phyloP scores from a whole-genome alignment of 2,888 invertebrate species.

The Leptopilina myrica region DNA sequence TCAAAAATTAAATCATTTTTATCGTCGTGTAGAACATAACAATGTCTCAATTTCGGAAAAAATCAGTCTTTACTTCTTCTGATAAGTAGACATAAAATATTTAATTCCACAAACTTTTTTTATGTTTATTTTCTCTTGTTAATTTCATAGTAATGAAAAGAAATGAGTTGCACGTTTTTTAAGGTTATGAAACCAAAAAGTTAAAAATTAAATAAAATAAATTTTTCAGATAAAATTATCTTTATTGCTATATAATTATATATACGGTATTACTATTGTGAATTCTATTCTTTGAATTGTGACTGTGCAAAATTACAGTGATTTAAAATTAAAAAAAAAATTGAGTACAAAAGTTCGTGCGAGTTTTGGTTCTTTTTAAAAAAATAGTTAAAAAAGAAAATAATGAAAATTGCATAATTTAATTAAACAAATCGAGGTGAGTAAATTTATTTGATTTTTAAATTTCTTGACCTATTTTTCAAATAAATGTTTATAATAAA shows the following conservation, averaged over 20 bases:
- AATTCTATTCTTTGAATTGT: not conserved
- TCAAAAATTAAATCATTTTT: conserved; percentile 5
- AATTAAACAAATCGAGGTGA: too few species aligned
- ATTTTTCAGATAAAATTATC: not conserved
- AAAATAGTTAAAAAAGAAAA: too few species aligned
- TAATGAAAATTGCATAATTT: too few species aligned
- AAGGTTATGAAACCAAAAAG: not conserved
- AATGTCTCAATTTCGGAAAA: too few species aligned
- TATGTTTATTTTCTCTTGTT: too few species aligned
- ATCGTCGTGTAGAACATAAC: too few species aligned
- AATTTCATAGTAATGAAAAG: not conserved
- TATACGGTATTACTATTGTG: not conserved
- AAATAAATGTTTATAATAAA: too few species aligned
- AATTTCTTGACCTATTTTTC: too few species aligned
- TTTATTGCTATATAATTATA: conserved; percentile 12
- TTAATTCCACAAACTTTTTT: too few species aligned
- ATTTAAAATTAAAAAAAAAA: not conserved
- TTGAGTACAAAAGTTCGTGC: not conserved
- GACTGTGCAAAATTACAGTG: not conserved
- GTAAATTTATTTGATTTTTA: too few species aligned
- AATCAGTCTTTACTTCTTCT: too few species aligned
- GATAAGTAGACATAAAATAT: too few species aligned
- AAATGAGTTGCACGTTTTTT: not conserved
- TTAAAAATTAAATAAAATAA: conserved; percentile 2
- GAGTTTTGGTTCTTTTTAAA: not conserved